Percentiles rank a stretch among this genome's conserved stretches.
phyloP scores from a whole-genome alignment of 1,140 invertebrate species.

The Subanguina moxae region DNA sequence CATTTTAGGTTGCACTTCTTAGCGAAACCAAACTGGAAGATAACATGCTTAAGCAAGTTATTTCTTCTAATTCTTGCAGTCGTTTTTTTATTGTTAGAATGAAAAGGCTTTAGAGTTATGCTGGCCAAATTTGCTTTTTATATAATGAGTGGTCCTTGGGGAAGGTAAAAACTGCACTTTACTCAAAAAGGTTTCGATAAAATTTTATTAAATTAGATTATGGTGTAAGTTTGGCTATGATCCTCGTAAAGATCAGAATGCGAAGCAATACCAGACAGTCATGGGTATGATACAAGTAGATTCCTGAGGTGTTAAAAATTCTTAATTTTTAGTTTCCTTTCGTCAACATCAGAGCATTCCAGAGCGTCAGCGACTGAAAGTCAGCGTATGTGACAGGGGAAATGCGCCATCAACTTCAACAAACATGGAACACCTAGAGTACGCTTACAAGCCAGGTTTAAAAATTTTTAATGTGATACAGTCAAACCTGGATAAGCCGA shows the following conservation, averaged over 20 bases:
- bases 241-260: constrained; percentile 46
- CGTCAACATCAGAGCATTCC: constrained; percentile 50
- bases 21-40: constrained; percentile 50
- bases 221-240: constrained; percentile 60
- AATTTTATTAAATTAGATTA: constrained; percentile 18
- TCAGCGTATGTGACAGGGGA: constrained; percentile 25
- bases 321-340: constrained; percentile 37
- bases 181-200: no score
- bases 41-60: constrained; percentile 44
- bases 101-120: constrained; percentile 40
- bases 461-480: no score
- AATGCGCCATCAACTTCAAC: background rate
- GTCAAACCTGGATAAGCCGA: background rate
- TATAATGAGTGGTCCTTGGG: constrained; percentile 57
- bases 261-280: constrained; percentile 53
- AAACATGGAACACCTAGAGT: constrained; percentile 20
- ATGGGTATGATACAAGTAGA: constrained; percentile 31
- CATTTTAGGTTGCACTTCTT: constrained; percentile 27
- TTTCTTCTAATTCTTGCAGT: background rate
- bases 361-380: constrained; percentile 49
- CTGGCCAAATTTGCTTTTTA: constrained; percentile 59
- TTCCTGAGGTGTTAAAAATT: no score
- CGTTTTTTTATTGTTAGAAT: background rate
- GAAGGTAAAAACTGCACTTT: constrained; percentile 20
- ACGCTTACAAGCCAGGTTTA: constrained; percentile 40